Base-by-base conservation (phyloP, 2,113 vertebrate genomes). In the Ctenomys sociabilis region DNA sequence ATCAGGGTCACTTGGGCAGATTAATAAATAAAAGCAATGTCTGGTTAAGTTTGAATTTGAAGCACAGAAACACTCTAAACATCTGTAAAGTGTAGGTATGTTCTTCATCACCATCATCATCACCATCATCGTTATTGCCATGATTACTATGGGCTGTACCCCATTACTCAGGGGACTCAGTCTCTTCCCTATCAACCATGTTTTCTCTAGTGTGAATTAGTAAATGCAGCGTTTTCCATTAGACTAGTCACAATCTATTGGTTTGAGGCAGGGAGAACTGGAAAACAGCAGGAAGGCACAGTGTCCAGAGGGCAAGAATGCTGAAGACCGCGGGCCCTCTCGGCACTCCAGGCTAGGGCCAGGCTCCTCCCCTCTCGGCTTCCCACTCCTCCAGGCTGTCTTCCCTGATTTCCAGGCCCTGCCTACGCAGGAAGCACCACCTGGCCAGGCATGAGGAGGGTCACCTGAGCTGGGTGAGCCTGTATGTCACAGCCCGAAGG, bases 171-270 rank as follows among this genome's bases (percentile, higher is more conserved):
- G 72, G 24, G 40, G 9, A 24, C 72, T 75, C 40, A 75, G 0
- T 26, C 72, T 75, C 64, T 91, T 5, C 24, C 37, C 90, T 52
- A 45, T 52, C 30, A 78, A 13, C 22, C 68, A 45, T 54, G 30
- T 66, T 61, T 64, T 88, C 45, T 40, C 61, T 57, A 54, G 86
- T 88, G 10, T 88, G 70, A 92, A 88, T 90, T 82, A 94, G 6
- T 14, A 5, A 26, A 54, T 17, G 66, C 45, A 28, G 0, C 30
- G 12, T 59, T 88, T 95, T 40, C 85, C 43, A 35, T 3, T 5
- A 49, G 61, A 10, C 83, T 37, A 81, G 43, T 85, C 8, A 0
- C 30, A 35, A 59, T 6, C 0, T 32, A 2, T 11, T 37, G 35
- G 24, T 32, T 90, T 68, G 61, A 63, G 54, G n/a, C 88, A 43